Evolutionary conservation across 2,888 invertebrate genomes (phyloP).

Genomic region (Kryphioiulus occultus): DNA sequence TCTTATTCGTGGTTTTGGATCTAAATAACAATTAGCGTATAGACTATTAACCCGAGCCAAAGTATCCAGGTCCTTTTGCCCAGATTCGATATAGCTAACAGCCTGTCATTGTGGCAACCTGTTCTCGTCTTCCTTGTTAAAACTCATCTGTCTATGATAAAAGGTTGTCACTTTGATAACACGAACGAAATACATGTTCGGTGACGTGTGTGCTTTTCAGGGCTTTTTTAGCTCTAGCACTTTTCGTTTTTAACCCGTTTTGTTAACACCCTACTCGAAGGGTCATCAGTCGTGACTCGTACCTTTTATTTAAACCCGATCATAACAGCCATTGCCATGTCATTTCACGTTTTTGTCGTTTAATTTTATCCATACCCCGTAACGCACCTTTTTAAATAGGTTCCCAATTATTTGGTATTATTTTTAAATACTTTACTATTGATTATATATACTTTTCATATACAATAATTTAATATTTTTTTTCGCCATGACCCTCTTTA

Average conservation of each 20-base stretch:
- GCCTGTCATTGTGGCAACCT: constrained; percentile 45
- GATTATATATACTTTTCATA: constrained; percentile 37
- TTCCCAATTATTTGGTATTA: constrained; percentile 20
- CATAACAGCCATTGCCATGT: not conserved
- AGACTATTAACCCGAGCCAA: not conserved
- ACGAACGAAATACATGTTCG: not conserved
- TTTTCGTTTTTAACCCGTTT: not conserved
- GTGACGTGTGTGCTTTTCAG: not conserved
- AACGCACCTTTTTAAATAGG: constrained; percentile 4
- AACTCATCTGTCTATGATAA: not conserved
- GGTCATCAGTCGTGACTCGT: not conserved
- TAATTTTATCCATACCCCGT: not conserved
- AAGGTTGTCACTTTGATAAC: constrained; percentile 43
- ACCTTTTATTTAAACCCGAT: not conserved
- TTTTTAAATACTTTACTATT: constrained; percentile 44
- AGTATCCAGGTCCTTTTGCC: constrained; percentile 28
- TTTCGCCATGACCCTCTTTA: constrained; percentile 41
- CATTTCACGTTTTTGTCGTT: not conserved
- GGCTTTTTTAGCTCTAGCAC: constrained; percentile 33
- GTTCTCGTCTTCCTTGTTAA: constrained; percentile 46
- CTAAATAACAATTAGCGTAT: not conserved
- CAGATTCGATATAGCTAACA: not conserved
- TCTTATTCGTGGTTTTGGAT: not conserved
- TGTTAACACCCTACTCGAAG: not conserved
- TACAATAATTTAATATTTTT: constrained; percentile 40